Base-by-base conservation (phyloP, 2,113 vertebrate species). In the Arothron firmamentum region DNA sequence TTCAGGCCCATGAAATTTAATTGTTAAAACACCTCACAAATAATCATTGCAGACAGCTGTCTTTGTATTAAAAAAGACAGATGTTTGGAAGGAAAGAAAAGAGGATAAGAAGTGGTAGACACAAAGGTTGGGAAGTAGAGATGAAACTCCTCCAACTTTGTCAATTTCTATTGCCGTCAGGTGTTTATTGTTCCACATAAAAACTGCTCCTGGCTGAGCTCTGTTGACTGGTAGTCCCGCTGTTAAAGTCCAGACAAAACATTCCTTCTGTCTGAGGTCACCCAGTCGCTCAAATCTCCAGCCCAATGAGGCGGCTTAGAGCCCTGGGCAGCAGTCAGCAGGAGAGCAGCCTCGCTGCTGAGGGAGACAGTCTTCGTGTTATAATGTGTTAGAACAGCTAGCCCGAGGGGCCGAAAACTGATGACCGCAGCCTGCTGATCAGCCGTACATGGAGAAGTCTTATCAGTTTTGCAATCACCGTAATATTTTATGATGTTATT, bases 231-330 rank as follows among this genome's bases (percentile, higher is more conserved):
- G 73, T 67, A 83, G 75, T 66, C 64, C 74, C 71, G 76, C 70
- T 74, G 82, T 59, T 68, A 72, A 66, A 50, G 47, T 82, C 72
- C 80, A 72, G 79, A 87, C 79, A 75, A 87, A 86, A 89, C 90
- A 92, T 92, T 91, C 90, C 87, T 84, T 65, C 64, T 56, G 70
- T 69, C 77, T 89, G 86, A 90, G 70, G 75, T 91, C 85, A 90
- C 56, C 21, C 60, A 60, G 72, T 66, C 72, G 43, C 73, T 82
- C 67, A 86, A 85, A 88, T 81, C 84, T 81, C 82, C 72, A 11
- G 66, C 66, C 70, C 78, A 75, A 72, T 80, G 79, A 58, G 61
- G 53, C 69, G 57, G 85, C 83, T 87, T 84, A 87, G 54, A 75
- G 77, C 67, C 52, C 34, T 1, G 63, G 53, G 74, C 75, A 58